Evolutionary conservation across 2,888 invertebrate genomes (phyloP).

Genomic region (Sylvicola cinctus): DNA sequence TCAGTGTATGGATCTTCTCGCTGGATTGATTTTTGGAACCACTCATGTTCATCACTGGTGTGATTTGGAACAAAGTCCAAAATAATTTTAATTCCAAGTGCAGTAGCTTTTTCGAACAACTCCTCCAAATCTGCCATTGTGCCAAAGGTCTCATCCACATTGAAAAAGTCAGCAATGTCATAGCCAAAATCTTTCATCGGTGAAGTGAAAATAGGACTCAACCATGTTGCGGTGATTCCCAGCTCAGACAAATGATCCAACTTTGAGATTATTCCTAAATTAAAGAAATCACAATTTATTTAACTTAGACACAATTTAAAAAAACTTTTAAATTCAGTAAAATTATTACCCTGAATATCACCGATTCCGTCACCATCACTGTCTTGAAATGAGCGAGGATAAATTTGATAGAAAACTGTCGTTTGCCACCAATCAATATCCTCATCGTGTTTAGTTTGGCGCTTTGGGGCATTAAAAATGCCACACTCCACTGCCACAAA

Average conservation of each 20-base stretch:
- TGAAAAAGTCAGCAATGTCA: slow-evolving; percentile 32
- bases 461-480: too few relatives aligned
- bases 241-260: slow-evolving; percentile 28
- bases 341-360: too few relatives aligned
- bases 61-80: slow-evolving; percentile 48
- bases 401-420: slow-evolving; percentile 53
- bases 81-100: slow-evolving; percentile 28
- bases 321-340: too few relatives aligned
- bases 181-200: slow-evolving; percentile 40
- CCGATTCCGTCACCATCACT: slow-evolving; percentile 27
- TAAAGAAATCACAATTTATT: too few relatives aligned
- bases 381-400: slow-evolving; percentile 51
- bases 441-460: too few relatives aligned
- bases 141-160: slow-evolving; percentile 32
- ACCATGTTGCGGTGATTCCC: slow-evolving; percentile 31
- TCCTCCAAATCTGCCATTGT: slow-evolving; percentile 29
- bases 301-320: too few relatives aligned
- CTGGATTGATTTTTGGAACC: slow-evolving; percentile 43
- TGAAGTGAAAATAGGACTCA: slow-evolving; percentile 36
- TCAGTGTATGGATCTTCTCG: slow-evolving; percentile 33
- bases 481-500: too few relatives aligned
- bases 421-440: slow-evolving; percentile 48
- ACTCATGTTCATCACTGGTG: slow-evolving; percentile 23
- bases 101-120: slow-evolving; percentile 17
- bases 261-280: slow-evolving; percentile 32